Percentiles rank a stretch among this genome's conserved stretches.
Conservation (phyloP, 2,113 vertebrate genomes). For the Anolis sagrei region DNA sequence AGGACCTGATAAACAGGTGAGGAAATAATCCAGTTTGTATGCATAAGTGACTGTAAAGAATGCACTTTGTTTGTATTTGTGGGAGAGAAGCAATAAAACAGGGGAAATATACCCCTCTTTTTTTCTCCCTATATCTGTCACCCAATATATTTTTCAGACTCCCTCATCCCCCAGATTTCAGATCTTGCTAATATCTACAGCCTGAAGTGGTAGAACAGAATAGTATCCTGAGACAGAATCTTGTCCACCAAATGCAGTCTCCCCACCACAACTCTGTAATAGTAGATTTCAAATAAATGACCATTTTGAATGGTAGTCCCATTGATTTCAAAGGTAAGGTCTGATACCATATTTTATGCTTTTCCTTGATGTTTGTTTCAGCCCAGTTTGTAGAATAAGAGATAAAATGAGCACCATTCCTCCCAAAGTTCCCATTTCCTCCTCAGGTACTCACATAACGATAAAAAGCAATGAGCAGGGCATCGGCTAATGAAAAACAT, state of each 20-base stretch:
- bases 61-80: slow-evolving; percentile 31
- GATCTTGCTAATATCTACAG: slow-evolving; percentile 32
- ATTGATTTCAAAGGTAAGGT: background rate
- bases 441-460: background rate
- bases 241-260: background rate
- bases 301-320: background rate
- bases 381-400: background rate
- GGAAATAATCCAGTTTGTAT: slow-evolving; percentile 55
- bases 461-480: background rate
- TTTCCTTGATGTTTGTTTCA: background rate
- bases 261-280: too few relatives aligned
- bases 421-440: background rate
- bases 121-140: background rate
- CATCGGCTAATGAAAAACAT: background rate
- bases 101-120: background rate
- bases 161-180: slow-evolving; percentile 35
- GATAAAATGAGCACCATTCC: background rate
- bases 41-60: slow-evolving; percentile 29
- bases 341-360: background rate
- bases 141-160: slow-evolving; percentile 32
- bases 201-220: background rate
- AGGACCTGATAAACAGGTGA: slow-evolving; percentile 46
- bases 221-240: background rate
- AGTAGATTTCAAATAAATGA: background rate
- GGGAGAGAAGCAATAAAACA: slow-evolving; percentile 39